These are phyloP conservation scores for Osedax fenrisi DNA, from an alignment of 2,888 invertebrate genomes.

Conservation along the genomic window DNA sequence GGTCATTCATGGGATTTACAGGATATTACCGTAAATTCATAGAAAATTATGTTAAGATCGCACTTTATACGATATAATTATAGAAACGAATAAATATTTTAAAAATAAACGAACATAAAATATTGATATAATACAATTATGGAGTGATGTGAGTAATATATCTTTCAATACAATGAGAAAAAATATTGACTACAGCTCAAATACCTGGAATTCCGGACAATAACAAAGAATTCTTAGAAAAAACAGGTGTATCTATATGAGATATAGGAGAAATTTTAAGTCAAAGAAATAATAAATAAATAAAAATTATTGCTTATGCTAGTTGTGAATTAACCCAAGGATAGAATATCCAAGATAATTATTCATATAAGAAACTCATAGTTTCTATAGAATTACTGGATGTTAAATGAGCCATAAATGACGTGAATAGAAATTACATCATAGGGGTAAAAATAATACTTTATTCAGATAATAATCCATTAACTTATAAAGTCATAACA, in stretches of 20 bases:
- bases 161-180: background rate
- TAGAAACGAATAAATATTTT: background rate
- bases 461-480: background rate
- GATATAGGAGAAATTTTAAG: background rate
- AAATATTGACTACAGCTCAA: background rate
- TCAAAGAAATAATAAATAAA: background rate
- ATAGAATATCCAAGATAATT: background rate
- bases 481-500: background rate
- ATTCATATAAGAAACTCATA: background rate
- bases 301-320: background rate
- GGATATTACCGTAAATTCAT: conserved; percentile 9
- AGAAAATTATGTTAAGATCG: background rate
- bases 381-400: background rate
- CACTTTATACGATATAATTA: background rate
- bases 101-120: background rate
- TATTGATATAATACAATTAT: background rate
- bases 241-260: background rate
- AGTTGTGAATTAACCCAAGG: too few species aligned
- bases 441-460: background rate
- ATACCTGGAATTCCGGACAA: background rate
- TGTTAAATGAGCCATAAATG: background rate
- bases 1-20: conserved; percentile 23
- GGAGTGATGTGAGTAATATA: background rate
- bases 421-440: background rate
- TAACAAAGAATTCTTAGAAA: background rate